phyloP scores from a whole-genome alignment of 2,113 vertebrate species.

The Cyanoliseus patagonus region DNA sequence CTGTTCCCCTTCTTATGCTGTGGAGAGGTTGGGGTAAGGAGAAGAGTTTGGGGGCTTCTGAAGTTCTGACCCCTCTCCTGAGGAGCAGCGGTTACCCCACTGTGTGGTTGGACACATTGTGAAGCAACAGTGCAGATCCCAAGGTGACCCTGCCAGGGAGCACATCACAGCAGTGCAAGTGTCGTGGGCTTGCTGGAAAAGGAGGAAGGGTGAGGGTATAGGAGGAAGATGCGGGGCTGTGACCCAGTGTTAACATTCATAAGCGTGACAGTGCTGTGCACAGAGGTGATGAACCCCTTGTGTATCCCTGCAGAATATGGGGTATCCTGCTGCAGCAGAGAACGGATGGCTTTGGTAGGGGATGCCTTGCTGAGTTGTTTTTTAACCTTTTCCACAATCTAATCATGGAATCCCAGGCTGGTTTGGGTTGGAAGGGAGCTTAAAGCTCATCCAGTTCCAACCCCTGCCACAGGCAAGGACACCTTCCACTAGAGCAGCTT shows the following conservation, averaged over 20 bases:
- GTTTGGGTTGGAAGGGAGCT: background rate
- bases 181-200: rapidly evolving
- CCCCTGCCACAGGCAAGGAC: background rate
- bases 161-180: rapidly evolving
- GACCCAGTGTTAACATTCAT: rapidly evolving
- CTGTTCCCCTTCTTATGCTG: background rate
- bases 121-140: rapidly evolving
- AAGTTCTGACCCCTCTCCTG: background rate
- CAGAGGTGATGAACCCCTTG: rapidly evolving
- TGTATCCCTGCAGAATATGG: rapidly evolving
- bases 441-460: background rate
- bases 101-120: rapidly evolving
- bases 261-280: rapidly evolving
- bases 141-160: too few relatives aligned
- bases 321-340: background rate
- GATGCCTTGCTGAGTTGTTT: background rate
- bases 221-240: rapidly evolving
- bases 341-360: rapidly evolving
- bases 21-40: background rate
- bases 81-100: rapidly evolving
- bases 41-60: background rate
- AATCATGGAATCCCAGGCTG: background rate
- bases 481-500: background rate
- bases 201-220: background rate
- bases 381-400: background rate